Conservation (phyloP, 2,797 vertebrate species). For the Pseudochirops cupreus region DNA sequence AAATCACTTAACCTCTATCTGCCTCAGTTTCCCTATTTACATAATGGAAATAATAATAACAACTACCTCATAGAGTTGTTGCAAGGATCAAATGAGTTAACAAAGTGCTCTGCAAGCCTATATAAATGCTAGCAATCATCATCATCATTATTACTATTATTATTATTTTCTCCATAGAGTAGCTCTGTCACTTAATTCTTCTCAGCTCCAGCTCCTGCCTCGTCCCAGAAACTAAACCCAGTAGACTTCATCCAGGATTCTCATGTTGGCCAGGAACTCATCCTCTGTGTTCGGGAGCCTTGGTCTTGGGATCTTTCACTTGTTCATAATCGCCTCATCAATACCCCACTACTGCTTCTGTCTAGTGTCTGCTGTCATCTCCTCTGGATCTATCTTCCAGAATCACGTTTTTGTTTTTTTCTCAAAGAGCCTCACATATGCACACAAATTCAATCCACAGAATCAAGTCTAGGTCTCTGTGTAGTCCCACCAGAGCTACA, state of each 20-base stretch:
- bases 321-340: not conserved
- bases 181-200: not conserved
- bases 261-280: not conserved
- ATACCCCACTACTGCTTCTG: not conserved
- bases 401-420: not conserved
- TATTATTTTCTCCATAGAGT: not conserved
- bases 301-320: not conserved
- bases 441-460: not conserved
- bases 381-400: not conserved
- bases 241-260: not conserved
- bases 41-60: not conserved
- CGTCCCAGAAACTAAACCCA: not conserved
- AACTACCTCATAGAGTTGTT: not conserved
- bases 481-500: not conserved
- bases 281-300: not conserved
- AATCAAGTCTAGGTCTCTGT: not conserved
- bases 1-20: not conserved
- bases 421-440: not conserved
- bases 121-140: not conserved
- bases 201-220: not conserved
- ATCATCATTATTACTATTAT: not conserved
- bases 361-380: not conserved
- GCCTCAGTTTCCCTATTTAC: not conserved
- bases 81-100: not conserved
- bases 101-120: not conserved